Conservation (phyloP, 2,888 invertebrate genomes). For the Lydus trimaculatus region DNA sequence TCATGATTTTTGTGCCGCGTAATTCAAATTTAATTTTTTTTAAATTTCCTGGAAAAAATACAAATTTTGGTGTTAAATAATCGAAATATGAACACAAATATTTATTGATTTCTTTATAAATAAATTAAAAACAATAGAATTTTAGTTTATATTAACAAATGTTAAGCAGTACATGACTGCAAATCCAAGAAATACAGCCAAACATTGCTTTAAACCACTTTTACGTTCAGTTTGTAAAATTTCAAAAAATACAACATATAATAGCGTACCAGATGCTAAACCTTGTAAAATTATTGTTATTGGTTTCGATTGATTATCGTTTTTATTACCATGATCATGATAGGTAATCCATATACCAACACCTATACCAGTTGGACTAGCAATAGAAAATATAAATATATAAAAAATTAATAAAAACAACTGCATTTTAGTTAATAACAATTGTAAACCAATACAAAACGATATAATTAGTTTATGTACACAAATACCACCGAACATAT, state of each 20-base stretch:
- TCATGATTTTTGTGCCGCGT: too few species aligned
- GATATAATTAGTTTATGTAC: constrained; percentile 88
- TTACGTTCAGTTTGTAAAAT: constrained; percentile 71
- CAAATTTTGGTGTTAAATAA: too few species aligned
- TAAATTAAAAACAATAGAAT: background rate
- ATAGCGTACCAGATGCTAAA: constrained; percentile 88
- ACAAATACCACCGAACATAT: constrained; percentile 84
- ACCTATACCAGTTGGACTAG: constrained; percentile 82
- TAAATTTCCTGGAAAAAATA: too few species aligned
- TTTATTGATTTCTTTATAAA: too few species aligned
- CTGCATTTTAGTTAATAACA: constrained; percentile 75
- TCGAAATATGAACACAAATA: too few species aligned
- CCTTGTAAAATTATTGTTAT: constrained; percentile 78
- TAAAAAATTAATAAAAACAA: constrained; percentile 70
- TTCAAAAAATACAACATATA: constrained; percentile 98
- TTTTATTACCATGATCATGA: constrained; percentile 63
- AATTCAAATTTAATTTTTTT: too few species aligned
- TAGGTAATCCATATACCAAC: constrained; percentile 71
- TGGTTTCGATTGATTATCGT: constrained; percentile 54
- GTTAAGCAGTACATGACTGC: constrained; percentile 71
- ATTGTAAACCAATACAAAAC: constrained; percentile 86
- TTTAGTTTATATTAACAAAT: constrained; percentile 17
- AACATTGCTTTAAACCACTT: constrained; percentile 71
- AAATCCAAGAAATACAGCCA: constrained; percentile 74
- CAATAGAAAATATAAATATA: constrained; percentile 78